Evolutionary conservation across 1,140 invertebrate genomes (phyloP).

Genomic region (Zophobas morio): DNA sequence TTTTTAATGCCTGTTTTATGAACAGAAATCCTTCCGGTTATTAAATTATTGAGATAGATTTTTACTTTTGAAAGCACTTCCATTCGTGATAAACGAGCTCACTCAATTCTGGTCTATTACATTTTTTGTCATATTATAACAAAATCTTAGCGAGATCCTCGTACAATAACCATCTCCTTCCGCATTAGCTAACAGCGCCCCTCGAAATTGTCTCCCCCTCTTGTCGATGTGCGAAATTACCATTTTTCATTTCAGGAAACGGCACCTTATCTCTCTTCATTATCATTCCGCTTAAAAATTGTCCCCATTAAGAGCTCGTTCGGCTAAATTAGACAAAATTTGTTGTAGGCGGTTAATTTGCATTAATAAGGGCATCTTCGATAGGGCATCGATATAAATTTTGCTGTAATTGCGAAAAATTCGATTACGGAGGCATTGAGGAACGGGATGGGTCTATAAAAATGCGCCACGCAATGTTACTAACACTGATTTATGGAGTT

Average conservation of each 20-base stretch:
- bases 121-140: no score
- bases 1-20: no score
- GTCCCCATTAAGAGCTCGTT: background rate
- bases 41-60: no score
- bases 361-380: conserved; percentile 9
- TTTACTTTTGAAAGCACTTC: no score
- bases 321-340: background rate
- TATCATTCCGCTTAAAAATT: background rate
- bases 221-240: background rate
- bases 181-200: no score
- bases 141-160: no score
- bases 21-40: no score
- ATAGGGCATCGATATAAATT: conserved; percentile 40
- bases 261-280: conserved; percentile 3
- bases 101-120: no score
- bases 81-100: no score
- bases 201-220: no score
- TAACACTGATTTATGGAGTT: conserved; percentile 52
- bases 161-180: no score
- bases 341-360: background rate
- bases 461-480: conserved; percentile 47
- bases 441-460: conserved; percentile 47
- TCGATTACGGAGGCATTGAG: conserved; percentile 43
- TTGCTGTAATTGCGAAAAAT: conserved; percentile 48
- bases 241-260: conserved; percentile 2